Percentiles rank a stretch among this genome's conserved stretches.
phyloP scores from a whole-genome alignment of 2,888 invertebrate genomes.

The Altica lythri region DNA sequence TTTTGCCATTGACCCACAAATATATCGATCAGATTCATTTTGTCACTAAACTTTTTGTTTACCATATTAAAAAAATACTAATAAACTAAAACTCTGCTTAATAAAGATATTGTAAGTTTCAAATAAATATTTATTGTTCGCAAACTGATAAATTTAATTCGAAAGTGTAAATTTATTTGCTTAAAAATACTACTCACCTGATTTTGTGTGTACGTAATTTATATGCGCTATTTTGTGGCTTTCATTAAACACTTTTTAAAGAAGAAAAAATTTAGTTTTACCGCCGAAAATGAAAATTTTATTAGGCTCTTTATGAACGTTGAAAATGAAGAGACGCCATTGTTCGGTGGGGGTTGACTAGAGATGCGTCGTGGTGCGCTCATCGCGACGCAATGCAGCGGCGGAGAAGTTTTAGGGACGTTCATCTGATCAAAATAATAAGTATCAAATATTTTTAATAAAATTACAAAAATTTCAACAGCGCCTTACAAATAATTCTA shows the following conservation, averaged over 20 bases:
- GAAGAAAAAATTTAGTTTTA: not conserved
- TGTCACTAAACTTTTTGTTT: not conserved
- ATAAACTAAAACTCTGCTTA: too few relatives aligned
- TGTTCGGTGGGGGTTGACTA: constrained; percentile 40
- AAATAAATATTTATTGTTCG: not conserved
- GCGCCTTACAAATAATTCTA: too few relatives aligned
- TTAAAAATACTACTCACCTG: constrained; percentile 33
- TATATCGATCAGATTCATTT: constrained; percentile 32
- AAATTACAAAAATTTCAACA: too few relatives aligned
- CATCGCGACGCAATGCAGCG: constrained; percentile 47
- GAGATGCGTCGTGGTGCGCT: constrained; percentile 29
- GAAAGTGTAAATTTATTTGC: not conserved
- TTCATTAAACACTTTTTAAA: constrained; percentile 24
- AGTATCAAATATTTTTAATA: too few relatives aligned
- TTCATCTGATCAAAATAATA: too few relatives aligned
- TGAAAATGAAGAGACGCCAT: constrained; percentile 41
- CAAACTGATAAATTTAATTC: not conserved
- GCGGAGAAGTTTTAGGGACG: constrained; percentile 33
- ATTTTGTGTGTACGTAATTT: constrained; percentile 37
- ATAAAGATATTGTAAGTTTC: too few relatives aligned
- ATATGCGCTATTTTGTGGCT: constrained; percentile 38
- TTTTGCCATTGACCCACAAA: constrained; percentile 38
- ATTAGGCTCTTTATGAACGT: constrained; percentile 30
- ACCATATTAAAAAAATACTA: not conserved
- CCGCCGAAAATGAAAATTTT: not conserved